A percentile compares a stretch with the other conserved stretches of the same genome.
These are phyloP conservation scores for Echinometra lucunter DNA, from an alignment of 53 echinoderm and acorn worm species.

Conservation along the genomic window DNA sequence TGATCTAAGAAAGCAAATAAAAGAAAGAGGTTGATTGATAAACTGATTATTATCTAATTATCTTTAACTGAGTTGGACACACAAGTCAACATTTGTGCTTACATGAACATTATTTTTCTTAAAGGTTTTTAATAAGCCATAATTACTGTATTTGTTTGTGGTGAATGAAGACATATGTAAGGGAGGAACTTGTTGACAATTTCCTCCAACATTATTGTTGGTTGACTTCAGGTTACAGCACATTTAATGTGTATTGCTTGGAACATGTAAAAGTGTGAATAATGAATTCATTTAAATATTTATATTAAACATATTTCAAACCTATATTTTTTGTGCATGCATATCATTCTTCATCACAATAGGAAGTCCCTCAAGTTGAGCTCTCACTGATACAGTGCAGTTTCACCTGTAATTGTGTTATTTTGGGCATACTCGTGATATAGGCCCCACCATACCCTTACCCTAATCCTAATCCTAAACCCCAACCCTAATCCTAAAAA, in stretches of 20 bases:
- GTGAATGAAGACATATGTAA: background rate
- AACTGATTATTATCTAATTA: background rate
- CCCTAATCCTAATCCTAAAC: too few species aligned
- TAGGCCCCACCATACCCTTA: too few species aligned
- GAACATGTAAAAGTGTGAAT: constrained; percentile 15
- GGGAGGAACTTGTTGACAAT: background rate
- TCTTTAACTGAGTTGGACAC: background rate
- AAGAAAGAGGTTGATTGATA: background rate
- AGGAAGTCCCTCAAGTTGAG: background rate
- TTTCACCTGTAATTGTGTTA: too few species aligned
- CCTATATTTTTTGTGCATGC: background rate
- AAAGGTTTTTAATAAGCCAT: background rate
- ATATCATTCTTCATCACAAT: background rate
- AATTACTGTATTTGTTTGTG: background rate
- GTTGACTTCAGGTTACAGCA: background rate
- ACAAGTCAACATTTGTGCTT: background rate
- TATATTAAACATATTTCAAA: background rate
- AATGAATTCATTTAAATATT: constrained; percentile 19
- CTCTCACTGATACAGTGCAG: background rate
- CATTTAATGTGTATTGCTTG: background rate
- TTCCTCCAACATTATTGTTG: background rate
- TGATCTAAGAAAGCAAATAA: too few species aligned
- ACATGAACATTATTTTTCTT: background rate
- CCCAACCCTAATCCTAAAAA: too few species aligned
- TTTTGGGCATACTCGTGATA: too few species aligned